Percentiles rank a stretch among this genome's conserved stretches.
These are phyloP conservation scores for Aphis craccivora DNA, from an alignment of 1,140 invertebrate species.

Conservation along the genomic window DNA sequence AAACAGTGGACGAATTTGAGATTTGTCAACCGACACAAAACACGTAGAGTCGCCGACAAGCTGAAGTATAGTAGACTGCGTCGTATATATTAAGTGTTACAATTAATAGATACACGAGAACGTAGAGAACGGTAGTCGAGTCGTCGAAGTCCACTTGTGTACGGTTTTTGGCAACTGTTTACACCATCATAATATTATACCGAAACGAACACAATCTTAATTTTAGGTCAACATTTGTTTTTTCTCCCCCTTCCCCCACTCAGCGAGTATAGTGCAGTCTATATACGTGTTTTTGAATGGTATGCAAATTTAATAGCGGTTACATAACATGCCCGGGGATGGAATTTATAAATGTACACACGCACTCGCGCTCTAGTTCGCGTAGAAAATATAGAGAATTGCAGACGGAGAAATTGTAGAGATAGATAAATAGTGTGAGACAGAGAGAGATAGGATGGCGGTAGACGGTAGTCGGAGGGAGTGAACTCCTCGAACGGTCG, in stretches of 20 bases:
- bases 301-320: constrained; percentile 39
- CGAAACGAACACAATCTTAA: background rate
- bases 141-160: background rate
- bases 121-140: background rate
- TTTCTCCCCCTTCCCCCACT: background rate
- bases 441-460: background rate
- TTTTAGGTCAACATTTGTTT: constrained; percentile 17
- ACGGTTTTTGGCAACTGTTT: background rate
- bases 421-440: background rate
- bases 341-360: background rate
- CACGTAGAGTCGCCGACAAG: background rate
- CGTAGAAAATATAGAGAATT: background rate
- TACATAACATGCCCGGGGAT: background rate
- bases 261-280: background rate
- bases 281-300: background rate
- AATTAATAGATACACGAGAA: background rate
- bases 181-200: background rate
- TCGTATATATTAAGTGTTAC: background rate
- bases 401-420: background rate
- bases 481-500: background rate
- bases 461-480: background rate
- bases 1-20: background rate
- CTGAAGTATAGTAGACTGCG: background rate
- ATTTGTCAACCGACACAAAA: background rate
- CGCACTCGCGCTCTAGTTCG: background rate